phyloP scores from a whole-genome alignment of 2,113 vertebrate species.

The Chaetodon auriga region DNA sequence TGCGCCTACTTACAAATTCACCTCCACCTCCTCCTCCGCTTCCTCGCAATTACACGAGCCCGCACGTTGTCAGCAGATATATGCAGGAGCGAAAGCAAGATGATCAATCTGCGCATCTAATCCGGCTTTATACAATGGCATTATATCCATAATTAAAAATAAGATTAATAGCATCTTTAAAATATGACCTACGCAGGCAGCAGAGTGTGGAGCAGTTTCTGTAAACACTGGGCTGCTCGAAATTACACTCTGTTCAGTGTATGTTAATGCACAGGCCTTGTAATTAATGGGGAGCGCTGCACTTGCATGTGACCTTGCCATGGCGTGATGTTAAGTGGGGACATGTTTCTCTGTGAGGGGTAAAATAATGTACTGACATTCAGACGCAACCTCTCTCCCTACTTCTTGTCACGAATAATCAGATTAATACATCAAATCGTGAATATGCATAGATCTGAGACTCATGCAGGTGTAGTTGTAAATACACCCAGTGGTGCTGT shows the following conservation, averaged over 20 bases:
- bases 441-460: slow-evolving; percentile 22
- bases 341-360: slow-evolving; percentile 36
- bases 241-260: slow-evolving; percentile 26
- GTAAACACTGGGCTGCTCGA: slow-evolving; percentile 42
- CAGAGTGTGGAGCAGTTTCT: slow-evolving; percentile 10
- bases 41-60: slow-evolving; percentile 49
- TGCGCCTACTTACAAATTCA: slow-evolving; percentile 6
- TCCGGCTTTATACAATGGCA: slow-evolving; percentile 46
- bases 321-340: slow-evolving; percentile 38
- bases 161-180: slow-evolving; percentile 68
- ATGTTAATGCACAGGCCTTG: slow-evolving; percentile 31
- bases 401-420: slow-evolving; percentile 26
- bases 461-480: not conserved
- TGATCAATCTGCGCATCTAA: slow-evolving; percentile 58
- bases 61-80: slow-evolving; percentile 50
- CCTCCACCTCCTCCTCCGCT: slow-evolving; percentile 14
- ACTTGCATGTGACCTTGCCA: slow-evolving; percentile 56
- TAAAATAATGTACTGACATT: slow-evolving; percentile 43
- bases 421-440: slow-evolving; percentile 13
- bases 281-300: slow-evolving; percentile 54
- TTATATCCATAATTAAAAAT: slow-evolving; percentile 72
- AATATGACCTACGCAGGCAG: slow-evolving; percentile 59
- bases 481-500: not conserved
- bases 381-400: not conserved
- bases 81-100: slow-evolving; percentile 13